phyloP scores from a whole-genome alignment of 2,113 vertebrate species.

The Cebidichthys violaceus region DNA sequence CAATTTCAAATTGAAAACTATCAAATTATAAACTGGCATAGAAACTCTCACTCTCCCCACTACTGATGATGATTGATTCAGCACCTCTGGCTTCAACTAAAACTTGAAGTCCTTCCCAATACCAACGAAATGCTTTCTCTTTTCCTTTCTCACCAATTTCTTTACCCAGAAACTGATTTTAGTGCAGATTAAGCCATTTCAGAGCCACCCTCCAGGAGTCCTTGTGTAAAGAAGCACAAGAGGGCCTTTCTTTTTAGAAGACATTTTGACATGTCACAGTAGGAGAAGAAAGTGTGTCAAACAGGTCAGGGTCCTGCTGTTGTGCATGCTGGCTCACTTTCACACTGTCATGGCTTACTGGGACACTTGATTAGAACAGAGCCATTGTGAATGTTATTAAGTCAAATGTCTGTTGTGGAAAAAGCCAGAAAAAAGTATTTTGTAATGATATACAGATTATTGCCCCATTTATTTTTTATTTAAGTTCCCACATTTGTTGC shows the following conservation, averaged over 20 bases:
- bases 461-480: background rate
- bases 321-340: too few species aligned
- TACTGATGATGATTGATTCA: background rate
- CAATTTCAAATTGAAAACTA: background rate
- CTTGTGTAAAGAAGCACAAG: background rate
- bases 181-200: background rate
- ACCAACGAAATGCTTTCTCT: background rate
- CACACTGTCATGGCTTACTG: too few species aligned
- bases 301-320: too few species aligned
- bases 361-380: too few species aligned
- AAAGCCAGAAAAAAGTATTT: background rate
- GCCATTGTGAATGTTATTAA: too few species aligned
- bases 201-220: background rate
- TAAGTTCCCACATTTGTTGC: background rate
- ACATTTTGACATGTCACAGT: too few species aligned
- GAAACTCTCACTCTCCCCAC: background rate
- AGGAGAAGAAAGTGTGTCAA: too few species aligned
- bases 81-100: background rate
- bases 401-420: background rate
- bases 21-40: background rate
- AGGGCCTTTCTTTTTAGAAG: background rate
- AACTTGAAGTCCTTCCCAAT: background rate
- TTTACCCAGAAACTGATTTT: background rate
- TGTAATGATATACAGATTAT: background rate
- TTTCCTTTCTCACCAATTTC: background rate